Conservation (phyloP, 2,888 invertebrate species). For the Heteropelma amictum region DNA sequence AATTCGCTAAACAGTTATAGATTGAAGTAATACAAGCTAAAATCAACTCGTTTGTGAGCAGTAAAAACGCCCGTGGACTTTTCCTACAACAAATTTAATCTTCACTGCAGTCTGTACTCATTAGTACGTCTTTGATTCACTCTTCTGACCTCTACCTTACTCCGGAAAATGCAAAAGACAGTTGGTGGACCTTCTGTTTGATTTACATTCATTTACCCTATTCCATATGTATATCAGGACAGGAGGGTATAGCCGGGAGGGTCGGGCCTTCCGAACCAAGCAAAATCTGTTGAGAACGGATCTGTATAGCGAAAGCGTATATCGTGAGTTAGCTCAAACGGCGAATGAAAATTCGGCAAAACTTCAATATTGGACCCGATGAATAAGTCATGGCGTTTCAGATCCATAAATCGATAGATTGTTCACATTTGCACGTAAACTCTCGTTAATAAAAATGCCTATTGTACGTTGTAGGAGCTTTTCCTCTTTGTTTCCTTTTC, state of each 20-base stretch:
- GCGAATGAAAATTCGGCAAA: slow-evolving; percentile 32
- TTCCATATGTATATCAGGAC: slow-evolving; percentile 33
- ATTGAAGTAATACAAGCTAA: slow-evolving; percentile 8
- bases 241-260: neutral
- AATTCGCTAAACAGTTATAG: slow-evolving; percentile 33
- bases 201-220: slow-evolving; percentile 23
- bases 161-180: too few relatives aligned
- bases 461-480: too few relatives aligned
- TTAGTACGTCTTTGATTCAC: neutral
- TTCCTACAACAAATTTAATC: neutral
- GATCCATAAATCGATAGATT: slow-evolving; percentile 4
- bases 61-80: neutral
- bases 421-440: neutral
- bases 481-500: too few relatives aligned
- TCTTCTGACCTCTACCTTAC: neutral
- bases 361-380: slow-evolving; percentile 47
- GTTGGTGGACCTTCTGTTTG: slow-evolving; percentile 20
- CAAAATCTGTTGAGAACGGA: slow-evolving; percentile 22
- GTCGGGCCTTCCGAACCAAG: slow-evolving; percentile 5
- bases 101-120: neutral
- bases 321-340: slow-evolving; percentile 24
- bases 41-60: slow-evolving; percentile 29
- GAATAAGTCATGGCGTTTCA: slow-evolving; percentile 25
- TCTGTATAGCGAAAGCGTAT: slow-evolving; percentile 1
- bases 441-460: neutral